Base-by-base conservation (phyloP, 2,797 vertebrate species). In the Lepilemur septentrionalis region DNA sequence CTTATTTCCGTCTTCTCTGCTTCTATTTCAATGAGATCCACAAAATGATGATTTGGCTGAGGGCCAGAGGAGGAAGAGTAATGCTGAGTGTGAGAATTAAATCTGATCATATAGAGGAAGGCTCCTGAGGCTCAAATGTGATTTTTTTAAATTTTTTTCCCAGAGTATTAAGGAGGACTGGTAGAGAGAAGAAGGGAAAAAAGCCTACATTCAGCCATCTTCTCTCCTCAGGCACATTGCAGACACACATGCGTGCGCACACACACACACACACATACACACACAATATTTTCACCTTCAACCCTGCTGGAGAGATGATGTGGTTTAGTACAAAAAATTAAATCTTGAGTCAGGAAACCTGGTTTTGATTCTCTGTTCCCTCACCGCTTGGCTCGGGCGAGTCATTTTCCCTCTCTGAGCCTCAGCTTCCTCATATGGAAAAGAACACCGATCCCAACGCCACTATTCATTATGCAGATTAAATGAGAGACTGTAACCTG, bases 361-460 rank as follows among this genome's bases (percentile, higher is more conserved):
- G 48, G 38, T 81, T 95, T 87, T 82, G 50, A 96, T 52, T 92
- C 50, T 92, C 73, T 70, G 46, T 73, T 89, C 52, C 43, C 75
- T 82, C 46, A 46, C 48, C 69, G 13, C 43, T 91, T 85, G 69
- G 75, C 75, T 52, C 3, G 25, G 75, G 48, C 35, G 75, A 94
- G 83, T 96, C 79, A 81, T 52, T 96, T 82, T 96, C 46, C 75
- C 50, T 69, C 63, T 88, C 80, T 84, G 87, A 89, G 83, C 52
- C 17, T 94, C 46, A 65, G 15, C 92, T 94, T 80, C 55, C 59
- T 95, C 90, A 15, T 28, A 48, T 18, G 48, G 61, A 87, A 95
- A 92, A 83, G 46, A 78, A 80, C 59, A 23, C 41, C 1, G 17
- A 91, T 52, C 52, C n/a, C 50, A 84, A 52, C 11, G 30, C 82